Evolutionary conservation across 2,113 vertebrate species (phyloP).

Genomic region (Cynoglossus semilaevis): DNA sequence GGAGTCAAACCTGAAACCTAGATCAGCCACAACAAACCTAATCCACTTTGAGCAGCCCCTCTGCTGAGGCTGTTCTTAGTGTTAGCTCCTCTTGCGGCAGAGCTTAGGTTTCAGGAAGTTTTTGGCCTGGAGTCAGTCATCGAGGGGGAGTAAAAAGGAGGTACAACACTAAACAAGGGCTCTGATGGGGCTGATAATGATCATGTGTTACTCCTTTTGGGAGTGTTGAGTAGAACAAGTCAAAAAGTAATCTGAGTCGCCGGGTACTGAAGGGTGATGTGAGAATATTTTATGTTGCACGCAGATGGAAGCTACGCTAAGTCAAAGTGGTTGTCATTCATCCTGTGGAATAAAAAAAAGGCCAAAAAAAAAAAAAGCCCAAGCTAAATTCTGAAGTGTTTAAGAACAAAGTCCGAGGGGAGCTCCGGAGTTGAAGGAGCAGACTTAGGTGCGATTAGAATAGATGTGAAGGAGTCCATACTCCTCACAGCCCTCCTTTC

Average conservation of each 20-base stretch:
- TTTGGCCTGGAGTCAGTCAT: slow-evolving; percentile 63
- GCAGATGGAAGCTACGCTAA: slow-evolving; percentile 5
- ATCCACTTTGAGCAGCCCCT: slow-evolving; percentile 64
- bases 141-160: slow-evolving; percentile 8
- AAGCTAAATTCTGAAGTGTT: slow-evolving; percentile 20
- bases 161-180: slow-evolving; percentile 38
- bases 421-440: slow-evolving; percentile 37
- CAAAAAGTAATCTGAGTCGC: not conserved
- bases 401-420: slow-evolving; percentile 36
- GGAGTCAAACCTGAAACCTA: slow-evolving; percentile 69
- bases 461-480: slow-evolving; percentile 41
- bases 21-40: slow-evolving; percentile 75
- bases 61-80: slow-evolving; percentile 59
- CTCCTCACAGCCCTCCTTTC: slow-evolving; percentile 53
- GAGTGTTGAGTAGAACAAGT: slow-evolving; percentile 23
- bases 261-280: slow-evolving; percentile 19
- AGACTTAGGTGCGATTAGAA: slow-evolving; percentile 60
- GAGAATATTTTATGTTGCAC: slow-evolving; percentile 1
- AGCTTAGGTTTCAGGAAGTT: slow-evolving; percentile 70
- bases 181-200: slow-evolving; percentile 46
- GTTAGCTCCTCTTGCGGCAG: slow-evolving; percentile 55
- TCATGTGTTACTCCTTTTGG: slow-evolving; percentile 21
- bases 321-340: slow-evolving; percentile 9
- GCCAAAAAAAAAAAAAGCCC: not conserved
- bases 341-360: not conserved